Percentiles rank a stretch among this genome's conserved stretches.
Evolutionary conservation across 2,113 vertebrate genomes (phyloP).

Genomic region (Neolamprologus brichardi): DNA sequence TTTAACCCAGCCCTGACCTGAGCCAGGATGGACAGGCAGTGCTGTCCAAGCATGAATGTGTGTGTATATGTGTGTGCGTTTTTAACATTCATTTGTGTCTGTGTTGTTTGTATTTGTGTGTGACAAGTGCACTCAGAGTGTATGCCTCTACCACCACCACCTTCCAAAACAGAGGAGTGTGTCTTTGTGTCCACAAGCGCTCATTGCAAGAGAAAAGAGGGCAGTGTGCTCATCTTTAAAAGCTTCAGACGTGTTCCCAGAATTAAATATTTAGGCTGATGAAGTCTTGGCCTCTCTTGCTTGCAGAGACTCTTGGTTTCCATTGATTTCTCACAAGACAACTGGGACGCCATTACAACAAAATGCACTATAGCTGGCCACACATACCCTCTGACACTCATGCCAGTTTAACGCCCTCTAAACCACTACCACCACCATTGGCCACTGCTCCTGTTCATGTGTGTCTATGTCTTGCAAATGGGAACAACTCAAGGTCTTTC

Average conservation of each 20-base stretch:
- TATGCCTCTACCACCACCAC: not conserved
- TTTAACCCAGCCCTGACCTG: slow-evolving; percentile 85
- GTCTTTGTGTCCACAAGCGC: not conserved
- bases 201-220: slow-evolving; percentile 63
- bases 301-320: slow-evolving; percentile 82
- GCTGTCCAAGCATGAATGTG: slow-evolving; percentile 71
- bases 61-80: not conserved
- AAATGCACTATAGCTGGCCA: slow-evolving; percentile 90
- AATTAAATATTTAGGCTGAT: slow-evolving; percentile 95
- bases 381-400: slow-evolving; percentile 79
- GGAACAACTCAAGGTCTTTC: slow-evolving; percentile 5
- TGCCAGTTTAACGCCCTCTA: slow-evolving; percentile 80
- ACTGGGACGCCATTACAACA: slow-evolving; percentile 93
- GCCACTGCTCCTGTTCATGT: not conserved
- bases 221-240: slow-evolving; percentile 82
- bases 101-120: not conserved
- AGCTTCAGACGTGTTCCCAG: slow-evolving; percentile 85
- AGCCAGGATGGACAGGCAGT: slow-evolving; percentile 79
- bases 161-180: not conserved
- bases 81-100: not conserved
- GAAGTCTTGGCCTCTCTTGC: slow-evolving; percentile 89
- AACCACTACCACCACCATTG: slow-evolving; percentile 35
- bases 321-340: slow-evolving; percentile 96
- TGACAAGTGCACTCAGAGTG: not conserved
- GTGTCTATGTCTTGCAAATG: not conserved